These are phyloP conservation scores for Gobionotothen gibberifrons DNA, from an alignment of 2,797 vertebrate genomes.

Conservation along the genomic window DNA sequence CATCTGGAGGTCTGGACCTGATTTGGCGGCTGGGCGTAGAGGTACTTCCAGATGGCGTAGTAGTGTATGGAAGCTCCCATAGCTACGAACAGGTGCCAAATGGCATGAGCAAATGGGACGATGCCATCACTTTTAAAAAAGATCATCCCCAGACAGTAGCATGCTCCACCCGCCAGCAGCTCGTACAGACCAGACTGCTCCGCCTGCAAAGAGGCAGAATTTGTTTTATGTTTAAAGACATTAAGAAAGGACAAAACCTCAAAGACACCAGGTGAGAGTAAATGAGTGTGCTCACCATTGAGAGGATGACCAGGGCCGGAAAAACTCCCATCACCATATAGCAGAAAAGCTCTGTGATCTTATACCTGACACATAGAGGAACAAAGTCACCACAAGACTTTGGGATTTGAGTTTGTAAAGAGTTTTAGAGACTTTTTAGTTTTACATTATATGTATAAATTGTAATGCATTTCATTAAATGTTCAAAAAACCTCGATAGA, in stretches of 20 bases:
- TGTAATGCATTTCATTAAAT: background rate
- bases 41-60: slow-evolving; percentile 97
- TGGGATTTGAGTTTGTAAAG: background rate
- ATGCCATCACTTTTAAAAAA: slow-evolving; percentile 97
- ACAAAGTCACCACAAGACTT: no score
- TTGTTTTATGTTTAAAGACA: background rate
- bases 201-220: slow-evolving; percentile 76
- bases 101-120: slow-evolving; percentile 95
- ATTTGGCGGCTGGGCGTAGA: slow-evolving; percentile 83
- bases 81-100: slow-evolving; percentile 97
- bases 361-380: slow-evolving; percentile 86
- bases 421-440: background rate
- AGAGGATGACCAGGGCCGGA: slow-evolving; percentile 93
- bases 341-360: slow-evolving; percentile 94
- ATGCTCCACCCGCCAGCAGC: slow-evolving; percentile 90
- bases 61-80: slow-evolving; percentile 93
- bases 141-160: slow-evolving; percentile 93
- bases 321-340: slow-evolving; percentile 93
- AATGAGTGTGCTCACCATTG: slow-evolving; percentile 88
- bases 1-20: slow-evolving; percentile 88
- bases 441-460: background rate
- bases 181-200: slow-evolving; percentile 91
- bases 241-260: background rate
- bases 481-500: background rate
- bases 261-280: background rate